phyloP scores from a whole-genome alignment of 2,113 vertebrate species.

The Hystrix cristata region DNA sequence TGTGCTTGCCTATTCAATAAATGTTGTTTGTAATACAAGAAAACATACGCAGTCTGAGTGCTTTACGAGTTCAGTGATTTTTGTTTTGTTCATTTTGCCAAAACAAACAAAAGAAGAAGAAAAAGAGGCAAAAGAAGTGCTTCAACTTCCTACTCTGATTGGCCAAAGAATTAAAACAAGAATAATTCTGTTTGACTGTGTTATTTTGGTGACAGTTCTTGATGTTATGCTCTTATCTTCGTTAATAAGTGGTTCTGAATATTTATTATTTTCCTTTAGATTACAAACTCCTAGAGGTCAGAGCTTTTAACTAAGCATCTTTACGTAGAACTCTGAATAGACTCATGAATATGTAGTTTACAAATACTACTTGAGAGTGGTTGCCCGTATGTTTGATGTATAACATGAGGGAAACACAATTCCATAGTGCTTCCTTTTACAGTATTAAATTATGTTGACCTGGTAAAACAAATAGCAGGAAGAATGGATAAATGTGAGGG shows the following conservation, averaged over 20 bases:
- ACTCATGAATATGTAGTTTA: not conserved
- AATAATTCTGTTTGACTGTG: not conserved
- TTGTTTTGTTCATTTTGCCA: not conserved
- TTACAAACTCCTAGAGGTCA: not conserved
- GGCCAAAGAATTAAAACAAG: not conserved
- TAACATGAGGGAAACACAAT: not conserved
- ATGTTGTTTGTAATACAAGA: not conserved
- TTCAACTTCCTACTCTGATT: not conserved
- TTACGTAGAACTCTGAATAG: not conserved
- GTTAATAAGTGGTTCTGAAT: not conserved
- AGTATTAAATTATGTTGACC: constrained; percentile 4
- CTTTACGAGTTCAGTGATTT: not conserved
- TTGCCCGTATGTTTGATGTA: not conserved
- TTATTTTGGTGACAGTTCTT: not conserved
- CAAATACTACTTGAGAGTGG: not conserved
- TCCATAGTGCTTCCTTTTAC: not conserved
- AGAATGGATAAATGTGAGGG: not conserved
- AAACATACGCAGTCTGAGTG: not conserved
- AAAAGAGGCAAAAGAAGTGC: not conserved
- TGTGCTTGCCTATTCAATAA: not conserved
- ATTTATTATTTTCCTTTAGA: constrained; percentile 49
- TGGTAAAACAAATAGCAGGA: constrained; percentile 32
- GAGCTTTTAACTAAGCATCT: not conserved
- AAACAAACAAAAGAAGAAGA: constrained; percentile 4
- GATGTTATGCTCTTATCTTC: not conserved